A percentile compares a stretch with the other conserved stretches of the same genome.
Evolutionary conservation across 2,888 invertebrate species (phyloP).

Genomic region (Ceramica pisi): DNA sequence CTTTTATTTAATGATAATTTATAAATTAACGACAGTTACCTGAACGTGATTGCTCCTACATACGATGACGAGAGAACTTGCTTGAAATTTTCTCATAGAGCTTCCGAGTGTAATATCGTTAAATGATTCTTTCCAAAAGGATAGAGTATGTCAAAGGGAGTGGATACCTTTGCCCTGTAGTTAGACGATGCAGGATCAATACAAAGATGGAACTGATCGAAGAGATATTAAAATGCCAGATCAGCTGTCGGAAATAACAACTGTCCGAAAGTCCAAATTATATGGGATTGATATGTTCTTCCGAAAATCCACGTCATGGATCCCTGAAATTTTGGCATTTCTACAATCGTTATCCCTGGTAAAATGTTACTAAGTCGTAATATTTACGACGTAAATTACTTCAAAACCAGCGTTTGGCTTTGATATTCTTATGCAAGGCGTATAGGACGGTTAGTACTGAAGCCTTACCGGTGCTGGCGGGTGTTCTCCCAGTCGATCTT

Average conservation of each 20-base stretch:
- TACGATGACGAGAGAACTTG: background rate
- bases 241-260: background rate
- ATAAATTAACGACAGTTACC: background rate
- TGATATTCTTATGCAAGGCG: too few species aligned
- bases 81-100: background rate
- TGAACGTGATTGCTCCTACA: background rate
- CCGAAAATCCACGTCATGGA: background rate
- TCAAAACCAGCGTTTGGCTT: too few species aligned
- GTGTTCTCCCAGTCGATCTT: too few species aligned
- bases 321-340: background rate
- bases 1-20: background rate
- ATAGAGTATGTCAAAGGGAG: background rate
- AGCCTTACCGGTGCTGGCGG: too few species aligned
- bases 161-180: background rate
- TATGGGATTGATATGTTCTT: background rate
- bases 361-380: background rate
- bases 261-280: background rate
- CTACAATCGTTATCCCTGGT: background rate
- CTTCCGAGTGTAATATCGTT: background rate
- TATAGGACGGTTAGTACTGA: too few species aligned
- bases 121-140: background rate
- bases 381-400: too few species aligned
- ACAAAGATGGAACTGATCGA: background rate
- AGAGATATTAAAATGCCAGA: background rate
- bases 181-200: background rate